Evolutionary conservation across 1,140 invertebrate species (phyloP).

Genomic region (Temnothorax nylanderi): DNA sequence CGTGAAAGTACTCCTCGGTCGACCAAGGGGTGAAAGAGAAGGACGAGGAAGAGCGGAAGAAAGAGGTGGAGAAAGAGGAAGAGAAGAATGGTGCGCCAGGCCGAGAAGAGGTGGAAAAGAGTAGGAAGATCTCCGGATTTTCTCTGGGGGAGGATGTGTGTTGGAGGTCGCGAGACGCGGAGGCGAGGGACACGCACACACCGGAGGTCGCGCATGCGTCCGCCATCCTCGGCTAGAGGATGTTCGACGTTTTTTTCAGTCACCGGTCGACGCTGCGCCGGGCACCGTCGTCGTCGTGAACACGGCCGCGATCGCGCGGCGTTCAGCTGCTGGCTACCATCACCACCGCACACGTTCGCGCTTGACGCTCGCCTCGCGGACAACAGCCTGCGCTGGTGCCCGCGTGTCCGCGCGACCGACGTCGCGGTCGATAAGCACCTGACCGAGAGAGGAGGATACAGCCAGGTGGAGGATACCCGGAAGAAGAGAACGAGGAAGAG

Average conservation of each 20-base stretch:
- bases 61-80: background rate
- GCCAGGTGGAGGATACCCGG: conserved; percentile 18
- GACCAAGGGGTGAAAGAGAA: background rate
- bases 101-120: conserved; percentile 36
- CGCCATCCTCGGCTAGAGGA: conserved; percentile 67
- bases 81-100: background rate
- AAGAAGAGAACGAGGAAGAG: background rate
- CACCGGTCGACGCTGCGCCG: conserved; percentile 83
- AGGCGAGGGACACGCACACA: conserved; percentile 48
- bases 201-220: conserved; percentile 78
- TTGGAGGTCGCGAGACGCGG: conserved; percentile 65
- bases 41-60: background rate
- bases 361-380: conserved; percentile 2
- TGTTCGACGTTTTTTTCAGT: conserved; percentile 84
- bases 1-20: conserved; percentile 3
- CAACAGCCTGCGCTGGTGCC: conserved; percentile 19
- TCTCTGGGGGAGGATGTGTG: conserved; percentile 56
- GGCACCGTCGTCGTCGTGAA: conserved; percentile 76
- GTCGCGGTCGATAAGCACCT: conserved; percentile 29
- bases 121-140: conserved; percentile 65
- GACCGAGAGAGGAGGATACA: background rate
- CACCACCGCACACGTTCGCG: conserved; percentile 6
- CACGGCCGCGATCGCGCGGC: conserved; percentile 63
- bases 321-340: conserved; percentile 54
- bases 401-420: conserved; percentile 27